phyloP scores from a whole-genome alignment of 2,113 vertebrate species.

The Chamaea fasciata region DNA sequence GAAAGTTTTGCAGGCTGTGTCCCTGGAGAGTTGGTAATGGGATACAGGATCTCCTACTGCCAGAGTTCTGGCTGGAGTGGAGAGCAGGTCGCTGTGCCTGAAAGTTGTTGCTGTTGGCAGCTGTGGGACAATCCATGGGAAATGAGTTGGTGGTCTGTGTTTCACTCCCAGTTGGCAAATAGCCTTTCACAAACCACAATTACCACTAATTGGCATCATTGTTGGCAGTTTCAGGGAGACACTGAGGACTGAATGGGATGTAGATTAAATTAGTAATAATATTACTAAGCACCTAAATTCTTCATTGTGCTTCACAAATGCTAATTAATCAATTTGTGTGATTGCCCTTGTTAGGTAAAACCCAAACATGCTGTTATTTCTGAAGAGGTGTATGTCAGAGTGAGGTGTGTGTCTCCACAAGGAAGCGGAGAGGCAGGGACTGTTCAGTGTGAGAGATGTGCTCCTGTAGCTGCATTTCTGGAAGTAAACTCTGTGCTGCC shows the following conservation, averaged over 20 bases:
- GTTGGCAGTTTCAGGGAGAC: constrained; percentile 45
- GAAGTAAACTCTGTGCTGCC: not conserved
- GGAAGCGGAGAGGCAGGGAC: not conserved
- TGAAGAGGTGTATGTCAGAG: not conserved
- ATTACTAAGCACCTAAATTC: constrained; percentile 34
- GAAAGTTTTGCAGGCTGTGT: constrained; percentile 17
- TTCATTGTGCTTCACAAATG: constrained; percentile 15
- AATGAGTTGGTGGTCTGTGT: constrained; percentile 31
- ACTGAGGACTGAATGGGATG: constrained; percentile 2
- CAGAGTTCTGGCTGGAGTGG: not conserved
- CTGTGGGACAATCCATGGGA: not conserved
- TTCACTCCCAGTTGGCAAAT: constrained; percentile 14
- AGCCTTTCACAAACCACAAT: constrained; percentile 34
- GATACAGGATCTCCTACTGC: not conserved
- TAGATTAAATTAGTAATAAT: constrained; percentile 58
- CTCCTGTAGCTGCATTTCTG: not conserved
- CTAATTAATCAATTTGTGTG: constrained; percentile 9
- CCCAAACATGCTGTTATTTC: not conserved
- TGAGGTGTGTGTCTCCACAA: not conserved
- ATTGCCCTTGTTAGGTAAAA: not conserved
- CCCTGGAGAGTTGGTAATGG: not conserved
- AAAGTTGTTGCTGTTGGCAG: constrained; percentile 31
- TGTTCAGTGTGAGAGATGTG: not conserved
- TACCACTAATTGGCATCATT: constrained; percentile 43
- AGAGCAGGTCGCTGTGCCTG: not conserved